Evolutionary conservation across 2,113 vertebrate species (phyloP).

Genomic region (Grantiella picta): DNA sequence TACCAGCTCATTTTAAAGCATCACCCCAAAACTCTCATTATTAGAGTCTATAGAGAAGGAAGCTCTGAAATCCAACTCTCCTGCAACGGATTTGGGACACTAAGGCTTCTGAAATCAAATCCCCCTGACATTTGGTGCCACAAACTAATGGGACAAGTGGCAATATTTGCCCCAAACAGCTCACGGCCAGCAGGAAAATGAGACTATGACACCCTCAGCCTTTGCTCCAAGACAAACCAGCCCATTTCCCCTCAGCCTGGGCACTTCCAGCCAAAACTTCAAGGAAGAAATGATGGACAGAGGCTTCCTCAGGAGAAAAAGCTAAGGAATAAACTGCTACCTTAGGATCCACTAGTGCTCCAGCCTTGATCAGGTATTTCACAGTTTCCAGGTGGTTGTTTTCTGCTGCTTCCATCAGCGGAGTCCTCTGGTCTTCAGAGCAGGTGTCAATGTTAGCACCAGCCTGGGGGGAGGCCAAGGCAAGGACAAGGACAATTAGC

Average conservation of each 20-base stretch:
- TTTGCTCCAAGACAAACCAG: not conserved
- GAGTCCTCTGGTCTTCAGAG: constrained; percentile 91
- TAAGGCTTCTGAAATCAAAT: not conserved
- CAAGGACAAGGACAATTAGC: not conserved
- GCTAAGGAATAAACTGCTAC: constrained; percentile 52
- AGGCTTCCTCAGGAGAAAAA: not conserved
- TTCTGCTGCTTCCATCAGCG: constrained; percentile 92
- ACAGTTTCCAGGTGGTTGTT: constrained; percentile 92
- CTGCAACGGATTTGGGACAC: not conserved
- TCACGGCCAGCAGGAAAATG: not conserved
- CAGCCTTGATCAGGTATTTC: constrained; percentile 93
- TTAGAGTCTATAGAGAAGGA: not conserved
- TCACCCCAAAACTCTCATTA: constrained; percentile 8
- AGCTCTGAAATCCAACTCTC: not conserved
- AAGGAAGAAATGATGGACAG: not conserved
- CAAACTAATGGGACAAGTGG: not conserved
- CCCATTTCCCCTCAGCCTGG: not conserved
- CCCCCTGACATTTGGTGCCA: too few species aligned
- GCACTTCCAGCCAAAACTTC: not conserved
- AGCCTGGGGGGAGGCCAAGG: constrained; percentile 73
- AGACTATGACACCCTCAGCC: not conserved
- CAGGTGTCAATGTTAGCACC: constrained; percentile 93
- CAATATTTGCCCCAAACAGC: not conserved
- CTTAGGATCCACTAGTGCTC: constrained; percentile 87
- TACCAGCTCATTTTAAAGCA: not conserved